Evolutionary conservation across 2,797 vertebrate species (phyloP), one percentile per base, ranked within the genome.

Genomic region (Tapera naevia): DNA sequence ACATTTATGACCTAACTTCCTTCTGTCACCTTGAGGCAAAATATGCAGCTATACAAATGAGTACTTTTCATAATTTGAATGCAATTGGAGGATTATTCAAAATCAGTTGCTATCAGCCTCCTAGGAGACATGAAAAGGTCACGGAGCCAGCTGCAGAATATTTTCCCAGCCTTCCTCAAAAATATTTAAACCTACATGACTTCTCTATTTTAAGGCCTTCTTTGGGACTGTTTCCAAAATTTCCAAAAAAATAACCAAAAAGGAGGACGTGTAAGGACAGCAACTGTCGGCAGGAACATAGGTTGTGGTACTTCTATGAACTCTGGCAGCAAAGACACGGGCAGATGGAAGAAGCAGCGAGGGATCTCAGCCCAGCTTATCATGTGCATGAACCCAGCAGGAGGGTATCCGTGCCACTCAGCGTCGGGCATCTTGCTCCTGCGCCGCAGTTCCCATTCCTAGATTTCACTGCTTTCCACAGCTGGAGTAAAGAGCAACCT

Each of bases 161-260:
- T 53, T 89, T 89, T 89, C 89, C 88, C 91, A 95, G 89, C 60
- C 75, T 74, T 74, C 61, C 75, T 50, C 67, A 72, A 39, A 78
- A 81, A 80, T 10, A 85, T 45, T 85, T 85, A 85, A 94, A 87
- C 43, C 84, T 82, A 75, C 28, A 10, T 3, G 41, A 91, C 70
- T 82, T 85, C 89, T 91, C 91, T 91, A 89, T 93, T 89, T 93
- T 93, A 92, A 92, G 78, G 48, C 23, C 35, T 69, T 87, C 71
- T 48, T 46, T 16, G 51, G 81, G 78, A 76, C 30, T 74, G 90
- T 53, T 75, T 41, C 91, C 64, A 89, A 53, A 87, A 92, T 48
- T 73, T 60, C 64, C 10, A 43, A 79, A 81, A 94, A 94, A 78
- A 80, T 8, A 73, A 76, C 72, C 22, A 57, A 60, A 25, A 53